A percentile compares a stretch with the other conserved stretches of the same genome.
Conservation (phyloP, 2,888 invertebrate species). For the Hirtodrosophila alboralis region DNA sequence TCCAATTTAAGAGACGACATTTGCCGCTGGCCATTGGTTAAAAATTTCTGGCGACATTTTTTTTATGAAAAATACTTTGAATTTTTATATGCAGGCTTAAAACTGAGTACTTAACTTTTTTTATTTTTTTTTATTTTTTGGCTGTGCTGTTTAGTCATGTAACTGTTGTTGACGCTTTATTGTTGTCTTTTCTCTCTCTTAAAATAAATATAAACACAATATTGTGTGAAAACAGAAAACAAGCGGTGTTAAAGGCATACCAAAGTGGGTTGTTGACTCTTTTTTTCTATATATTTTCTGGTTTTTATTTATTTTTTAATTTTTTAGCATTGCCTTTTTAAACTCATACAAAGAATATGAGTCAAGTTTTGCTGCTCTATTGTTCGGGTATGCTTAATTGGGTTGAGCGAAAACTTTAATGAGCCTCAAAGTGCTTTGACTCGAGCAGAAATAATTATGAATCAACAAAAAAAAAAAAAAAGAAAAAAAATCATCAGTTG, state of each 20-base stretch:
- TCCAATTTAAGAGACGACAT: constrained; percentile 51
- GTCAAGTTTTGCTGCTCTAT: constrained; percentile 56
- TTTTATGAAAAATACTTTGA: too few relatives aligned
- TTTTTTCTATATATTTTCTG: constrained; percentile 34
- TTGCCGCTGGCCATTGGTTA: constrained; percentile 17
- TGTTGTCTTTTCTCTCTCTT: constrained; percentile 24
- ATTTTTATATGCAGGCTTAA: background rate
- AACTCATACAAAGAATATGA: constrained; percentile 47
- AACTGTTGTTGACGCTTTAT: constrained; percentile 53
- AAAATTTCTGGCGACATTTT: constrained; percentile 34
- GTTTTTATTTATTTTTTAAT: constrained; percentile 34
- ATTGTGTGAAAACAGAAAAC: constrained; percentile 47
- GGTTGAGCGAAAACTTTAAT: constrained; percentile 63
- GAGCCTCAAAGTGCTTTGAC: constrained; percentile 39
- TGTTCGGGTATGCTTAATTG: constrained; percentile 65
- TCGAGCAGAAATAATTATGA: constrained; percentile 24
- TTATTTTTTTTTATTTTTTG: constrained; percentile 15
- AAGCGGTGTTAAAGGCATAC: constrained; percentile 59
- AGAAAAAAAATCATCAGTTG: too few relatives aligned
- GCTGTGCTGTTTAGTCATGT: constrained; percentile 31
- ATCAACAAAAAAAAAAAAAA: too few relatives aligned
- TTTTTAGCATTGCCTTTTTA: constrained; percentile 40
- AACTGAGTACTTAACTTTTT: constrained; percentile 12
- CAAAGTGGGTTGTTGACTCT: constrained; percentile 74
- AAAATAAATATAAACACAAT: constrained; percentile 55